These are phyloP conservation scores for Tetrao urogallus DNA, from an alignment of 2,113 vertebrate species.

Conservation along the genomic window DNA sequence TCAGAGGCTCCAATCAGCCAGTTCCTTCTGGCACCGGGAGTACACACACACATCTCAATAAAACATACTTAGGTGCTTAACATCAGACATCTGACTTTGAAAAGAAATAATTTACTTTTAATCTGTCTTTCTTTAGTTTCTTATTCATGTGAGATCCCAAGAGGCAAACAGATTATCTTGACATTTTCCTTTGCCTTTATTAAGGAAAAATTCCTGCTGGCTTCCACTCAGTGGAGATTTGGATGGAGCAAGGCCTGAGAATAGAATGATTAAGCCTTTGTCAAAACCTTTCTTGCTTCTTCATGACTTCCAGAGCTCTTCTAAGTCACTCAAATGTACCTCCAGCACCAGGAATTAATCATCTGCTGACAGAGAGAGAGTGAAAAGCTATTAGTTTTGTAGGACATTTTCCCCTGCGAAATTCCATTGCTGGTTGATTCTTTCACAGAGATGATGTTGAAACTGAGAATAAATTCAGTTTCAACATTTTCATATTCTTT, in stretches of 20 bases:
- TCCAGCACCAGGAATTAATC: constrained; percentile 63
- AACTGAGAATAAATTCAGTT: constrained; percentile 56
- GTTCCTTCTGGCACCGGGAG: not conserved
- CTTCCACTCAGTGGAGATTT: constrained; percentile 22
- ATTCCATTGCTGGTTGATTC: constrained; percentile 49
- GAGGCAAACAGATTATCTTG: constrained; percentile 24
- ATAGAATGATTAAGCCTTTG: constrained; percentile 28
- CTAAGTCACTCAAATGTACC: constrained; percentile 21
- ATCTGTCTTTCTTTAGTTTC: constrained; percentile 13
- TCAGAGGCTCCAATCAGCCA: not conserved
- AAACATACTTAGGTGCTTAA: not conserved
- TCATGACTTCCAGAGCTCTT: constrained; percentile 54
- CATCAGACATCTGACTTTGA: not conserved
- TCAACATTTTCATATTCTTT: constrained; percentile 54
- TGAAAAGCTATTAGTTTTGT: constrained; percentile 42
- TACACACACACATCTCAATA: not conserved
- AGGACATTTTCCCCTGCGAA: constrained; percentile 28
- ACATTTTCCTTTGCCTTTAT: not conserved
- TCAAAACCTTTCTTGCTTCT: constrained; percentile 31
- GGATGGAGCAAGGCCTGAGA: constrained; percentile 11
- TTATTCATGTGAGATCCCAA: not conserved
- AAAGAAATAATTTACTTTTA: not conserved
- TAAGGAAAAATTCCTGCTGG: constrained; percentile 32
- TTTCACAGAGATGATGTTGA: constrained; percentile 55
- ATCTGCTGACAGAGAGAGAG: constrained; percentile 31